phyloP scores from a whole-genome alignment of 2,888 invertebrate species.

The Toxonevra muliebris region DNA sequence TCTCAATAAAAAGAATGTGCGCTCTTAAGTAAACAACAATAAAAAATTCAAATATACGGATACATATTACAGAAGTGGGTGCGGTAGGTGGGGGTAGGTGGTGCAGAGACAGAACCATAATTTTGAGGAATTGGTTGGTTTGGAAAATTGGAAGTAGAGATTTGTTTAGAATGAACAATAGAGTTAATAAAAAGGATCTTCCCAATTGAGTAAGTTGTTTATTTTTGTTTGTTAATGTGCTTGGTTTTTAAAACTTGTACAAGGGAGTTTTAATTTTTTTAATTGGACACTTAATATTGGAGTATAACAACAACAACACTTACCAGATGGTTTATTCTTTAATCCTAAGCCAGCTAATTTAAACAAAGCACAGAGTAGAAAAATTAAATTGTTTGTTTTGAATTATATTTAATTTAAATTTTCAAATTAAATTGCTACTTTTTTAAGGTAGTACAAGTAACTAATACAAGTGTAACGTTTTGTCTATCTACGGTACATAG shows the following conservation, averaged over 20 bases:
- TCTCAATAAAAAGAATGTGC: too few species aligned
- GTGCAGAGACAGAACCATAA: not conserved
- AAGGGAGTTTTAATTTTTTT: not conserved
- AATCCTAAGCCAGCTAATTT: slow-evolving; percentile 59
- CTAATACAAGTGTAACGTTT: too few species aligned
- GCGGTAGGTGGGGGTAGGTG: too few species aligned
- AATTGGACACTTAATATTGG: not conserved
- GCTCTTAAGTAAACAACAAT: not conserved
- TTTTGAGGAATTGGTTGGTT: too few species aligned
- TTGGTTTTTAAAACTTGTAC: not conserved
- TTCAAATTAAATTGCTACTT: too few species aligned
- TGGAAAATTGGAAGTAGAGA: too few species aligned
- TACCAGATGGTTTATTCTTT: slow-evolving; percentile 53
- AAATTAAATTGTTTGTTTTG: slow-evolving; percentile 12
- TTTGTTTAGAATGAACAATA: too few species aligned
- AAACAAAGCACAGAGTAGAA: slow-evolving; percentile 30
- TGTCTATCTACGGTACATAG: too few species aligned
- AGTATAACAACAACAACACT: slow-evolving; percentile 29
- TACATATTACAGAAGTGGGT: too few species aligned
- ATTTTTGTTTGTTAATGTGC: not conserved
- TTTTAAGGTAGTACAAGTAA: too few species aligned
- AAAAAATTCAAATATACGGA: not conserved
- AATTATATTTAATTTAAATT: not conserved
- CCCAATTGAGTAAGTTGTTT: not conserved
- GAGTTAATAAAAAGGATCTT: not conserved